Percentiles rank a stretch among this genome's conserved stretches.
These are phyloP conservation scores for Progne subis DNA, from an alignment of 2,113 vertebrate genomes.

Conservation along the genomic window DNA sequence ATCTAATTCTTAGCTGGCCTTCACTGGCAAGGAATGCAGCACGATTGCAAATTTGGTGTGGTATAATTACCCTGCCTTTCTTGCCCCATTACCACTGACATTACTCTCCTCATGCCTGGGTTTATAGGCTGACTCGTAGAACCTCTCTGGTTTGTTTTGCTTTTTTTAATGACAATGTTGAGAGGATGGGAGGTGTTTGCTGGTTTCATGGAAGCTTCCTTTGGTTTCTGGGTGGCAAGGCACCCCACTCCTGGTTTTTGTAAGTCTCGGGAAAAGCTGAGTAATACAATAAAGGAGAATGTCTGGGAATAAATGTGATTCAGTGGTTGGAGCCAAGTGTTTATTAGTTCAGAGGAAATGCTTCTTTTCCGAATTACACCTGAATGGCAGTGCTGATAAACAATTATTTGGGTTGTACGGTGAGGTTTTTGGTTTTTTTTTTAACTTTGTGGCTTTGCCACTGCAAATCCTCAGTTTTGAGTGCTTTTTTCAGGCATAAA, in stretches of 20 bases:
- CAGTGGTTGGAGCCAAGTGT: background rate
- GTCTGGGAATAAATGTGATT: slow-evolving; percentile 5
- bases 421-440: background rate
- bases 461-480: background rate
- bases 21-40: slow-evolving; percentile 47
- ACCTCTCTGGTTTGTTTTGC: slow-evolving; percentile 49
- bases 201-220: slow-evolving; percentile 61
- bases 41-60: slow-evolving; percentile 10
- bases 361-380: background rate
- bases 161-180: slow-evolving; percentile 46
- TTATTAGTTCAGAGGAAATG: background rate
- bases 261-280: slow-evolving; percentile 35
- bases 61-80: slow-evolving; percentile 55
- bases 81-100: slow-evolving; percentile 49
- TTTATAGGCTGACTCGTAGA: slow-evolving; percentile 40
- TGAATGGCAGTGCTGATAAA: background rate
- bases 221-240: slow-evolving; percentile 60
- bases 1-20: slow-evolving; percentile 17
- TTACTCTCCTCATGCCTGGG: slow-evolving; percentile 42
- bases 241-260: background rate
- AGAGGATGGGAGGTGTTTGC: slow-evolving; percentile 46
- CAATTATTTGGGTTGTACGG: background rate
- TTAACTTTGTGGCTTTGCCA: background rate
- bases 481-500: background rate
- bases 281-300: slow-evolving; percentile 5